These are phyloP conservation scores for Neogale vison DNA, from an alignment of 2,113 vertebrate genomes.

Conservation along the genomic window DNA sequence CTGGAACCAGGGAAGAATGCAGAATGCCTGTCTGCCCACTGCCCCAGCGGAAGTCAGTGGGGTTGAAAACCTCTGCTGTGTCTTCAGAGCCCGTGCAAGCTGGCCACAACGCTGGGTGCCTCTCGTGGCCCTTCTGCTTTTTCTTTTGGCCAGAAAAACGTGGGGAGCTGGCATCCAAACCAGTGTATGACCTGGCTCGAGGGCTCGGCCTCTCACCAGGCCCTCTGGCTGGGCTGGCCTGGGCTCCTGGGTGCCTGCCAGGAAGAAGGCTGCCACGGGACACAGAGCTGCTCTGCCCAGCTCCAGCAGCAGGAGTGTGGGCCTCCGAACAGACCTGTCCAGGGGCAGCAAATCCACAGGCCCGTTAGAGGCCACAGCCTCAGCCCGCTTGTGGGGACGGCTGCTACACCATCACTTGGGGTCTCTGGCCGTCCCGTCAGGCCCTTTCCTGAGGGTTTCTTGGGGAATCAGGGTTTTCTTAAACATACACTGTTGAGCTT, in stretches of 20 bases:
- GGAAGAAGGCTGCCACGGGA: too few species aligned
- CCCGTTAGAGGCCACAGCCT: background rate
- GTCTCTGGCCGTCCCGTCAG: too few species aligned
- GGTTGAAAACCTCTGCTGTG: background rate
- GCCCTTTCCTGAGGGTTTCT: too few species aligned
- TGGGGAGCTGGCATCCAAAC: too few species aligned
- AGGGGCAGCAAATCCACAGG: background rate
- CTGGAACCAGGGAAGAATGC: background rate
- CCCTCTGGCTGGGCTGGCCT: background rate
- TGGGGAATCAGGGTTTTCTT: background rate
- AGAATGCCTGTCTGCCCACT: rapidly evolving
- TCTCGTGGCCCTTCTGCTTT: rapidly evolving
- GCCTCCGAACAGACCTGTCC: background rate
- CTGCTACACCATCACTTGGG: rapidly evolving
- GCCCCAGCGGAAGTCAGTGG: rapidly evolving
- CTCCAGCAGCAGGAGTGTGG: background rate
- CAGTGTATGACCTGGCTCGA: too few species aligned
- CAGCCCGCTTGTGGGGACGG: background rate
- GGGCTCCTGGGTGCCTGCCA: background rate
- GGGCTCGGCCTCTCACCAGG: too few species aligned
- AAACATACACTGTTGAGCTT: too few species aligned
- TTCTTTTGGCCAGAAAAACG: background rate
- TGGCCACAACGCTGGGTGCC: rapidly evolving
- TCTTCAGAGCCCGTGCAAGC: rapidly evolving
- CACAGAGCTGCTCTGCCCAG: background rate